Evolutionary conservation across 2,888 invertebrate genomes (phyloP).

Genomic region (Synanthedon vespiformis): DNA sequence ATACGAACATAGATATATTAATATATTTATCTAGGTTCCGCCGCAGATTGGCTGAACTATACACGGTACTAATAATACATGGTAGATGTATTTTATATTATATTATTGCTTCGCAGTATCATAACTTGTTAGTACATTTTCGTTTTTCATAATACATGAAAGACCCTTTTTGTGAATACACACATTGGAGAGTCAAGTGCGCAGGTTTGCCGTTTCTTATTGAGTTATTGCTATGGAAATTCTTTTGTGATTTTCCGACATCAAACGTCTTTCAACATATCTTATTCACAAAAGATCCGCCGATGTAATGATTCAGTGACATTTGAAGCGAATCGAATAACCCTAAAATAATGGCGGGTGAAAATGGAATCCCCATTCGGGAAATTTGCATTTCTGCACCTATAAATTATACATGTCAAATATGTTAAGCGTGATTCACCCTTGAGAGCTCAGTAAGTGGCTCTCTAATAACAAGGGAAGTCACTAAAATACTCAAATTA

Average conservation of each 20-base stretch:
- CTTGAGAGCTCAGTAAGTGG: slow-evolving; percentile 31
- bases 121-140: too few relatives aligned
- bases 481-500: slow-evolving; percentile 35
- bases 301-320: slow-evolving; percentile 30
- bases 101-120: too few relatives aligned
- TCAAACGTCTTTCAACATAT: slow-evolving; percentile 35
- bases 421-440: slow-evolving; percentile 37
- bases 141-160: slow-evolving; percentile 1
- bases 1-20: too few relatives aligned
- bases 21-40: too few relatives aligned
- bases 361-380: slow-evolving; percentile 17
- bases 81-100: too few relatives aligned
- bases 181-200: neutral
- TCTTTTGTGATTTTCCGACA: slow-evolving; percentile 24
- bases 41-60: too few relatives aligned
- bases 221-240: slow-evolving; percentile 21
- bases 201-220: slow-evolving; percentile 16
- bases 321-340: slow-evolving; percentile 26
- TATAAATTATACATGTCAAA: slow-evolving; percentile 49
- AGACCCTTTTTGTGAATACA: slow-evolving; percentile 5
- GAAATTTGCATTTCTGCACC: slow-evolving; percentile 40
- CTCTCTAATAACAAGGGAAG: slow-evolving; percentile 37
- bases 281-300: slow-evolving; percentile 39
- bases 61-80: too few relatives aligned
- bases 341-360: slow-evolving; percentile 28